Base-by-base conservation (phyloP, 2,113 vertebrate species). In the Hiodon tergisus region DNA sequence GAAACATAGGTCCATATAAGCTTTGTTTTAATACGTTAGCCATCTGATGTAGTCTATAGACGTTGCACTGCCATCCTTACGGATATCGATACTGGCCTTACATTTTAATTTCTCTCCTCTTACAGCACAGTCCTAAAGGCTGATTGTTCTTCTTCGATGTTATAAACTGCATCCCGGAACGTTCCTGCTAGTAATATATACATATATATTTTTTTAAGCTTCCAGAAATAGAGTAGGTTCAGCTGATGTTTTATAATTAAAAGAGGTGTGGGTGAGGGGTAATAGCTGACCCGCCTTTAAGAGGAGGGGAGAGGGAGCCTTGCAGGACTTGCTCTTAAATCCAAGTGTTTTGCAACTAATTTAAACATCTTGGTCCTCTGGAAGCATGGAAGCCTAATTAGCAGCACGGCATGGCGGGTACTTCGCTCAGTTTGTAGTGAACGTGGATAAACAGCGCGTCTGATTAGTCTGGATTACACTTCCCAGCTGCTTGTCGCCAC, bases 291-390 rank as follows among this genome's bases (percentile, higher is more conserved):
- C 48, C 31, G 6, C 31, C 63, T 66, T 66, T 66, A 11, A 11
- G 63, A 66, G 48, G 31, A 31, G 31, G 31, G 31, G 31, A 31
- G 31, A 31, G 31, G 31, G 4, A 66, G 31, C 72, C 52, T 61
- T 74, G 14, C 46, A 53, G 57, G 59, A 72, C 65, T 57, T 72
- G 79, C 77, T 86, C 74, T 78, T 53, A 79, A 84, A 85, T 77
- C 77, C 76, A 79, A 86, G 83, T 86, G 84, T 84, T 85, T 85
- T 83, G 50, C 66, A 17, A 31, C 55, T 58, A 53, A 85, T 80
- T 87, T 90, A 87, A 88, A 85, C 48, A 79, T 79, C 88, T 86
- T 86, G 86, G 83, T 86, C 83, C 85, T 87, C 86, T 86, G 66
- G 81, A 83, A 86, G 86, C 82, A 79, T 80, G 86, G 76, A 76